phyloP scores from a whole-genome alignment of 2,113 vertebrate genomes.

The Leptobrachium ailaonicum region DNA sequence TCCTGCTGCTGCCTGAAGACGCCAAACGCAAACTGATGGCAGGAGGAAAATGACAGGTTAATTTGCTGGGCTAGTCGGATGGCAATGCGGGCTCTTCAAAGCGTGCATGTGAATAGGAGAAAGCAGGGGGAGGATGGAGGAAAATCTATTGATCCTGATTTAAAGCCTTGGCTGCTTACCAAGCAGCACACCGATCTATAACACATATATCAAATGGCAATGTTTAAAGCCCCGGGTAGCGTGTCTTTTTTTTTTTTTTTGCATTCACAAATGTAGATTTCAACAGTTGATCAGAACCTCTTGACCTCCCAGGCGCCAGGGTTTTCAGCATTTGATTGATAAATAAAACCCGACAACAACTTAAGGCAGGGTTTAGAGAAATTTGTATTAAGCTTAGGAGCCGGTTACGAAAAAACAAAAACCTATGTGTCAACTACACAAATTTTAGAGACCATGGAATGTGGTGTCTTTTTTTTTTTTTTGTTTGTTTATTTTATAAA shows the following conservation, averaged over 20 bases:
- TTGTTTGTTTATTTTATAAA: too few species aligned
- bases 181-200: conserved; percentile 1
- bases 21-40: background rate
- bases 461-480: too few species aligned
- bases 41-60: conserved; percentile 40
- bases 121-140: background rate
- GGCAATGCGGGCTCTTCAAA: conserved; percentile 14
- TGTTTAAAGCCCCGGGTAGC: conserved; percentile 40
- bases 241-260: background rate
- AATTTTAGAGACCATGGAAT: too few species aligned
- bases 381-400: too few species aligned
- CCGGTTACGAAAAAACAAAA: too few species aligned
- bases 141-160: conserved; percentile 28
- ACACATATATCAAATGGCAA: background rate
- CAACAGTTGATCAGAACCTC: background rate
- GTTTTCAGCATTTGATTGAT: too few species aligned
- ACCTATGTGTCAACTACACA: too few species aligned
- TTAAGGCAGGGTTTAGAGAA: too few species aligned
- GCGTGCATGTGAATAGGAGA: conserved; percentile 9
- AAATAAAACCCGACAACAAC: too few species aligned
- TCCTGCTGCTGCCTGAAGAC: background rate
- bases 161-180: background rate
- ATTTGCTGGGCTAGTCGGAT: conserved; percentile 15
- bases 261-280: background rate
- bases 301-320: background rate